Base-by-base conservation (phyloP, 1,140 invertebrate species). In the Dreissena polymorpha region DNA sequence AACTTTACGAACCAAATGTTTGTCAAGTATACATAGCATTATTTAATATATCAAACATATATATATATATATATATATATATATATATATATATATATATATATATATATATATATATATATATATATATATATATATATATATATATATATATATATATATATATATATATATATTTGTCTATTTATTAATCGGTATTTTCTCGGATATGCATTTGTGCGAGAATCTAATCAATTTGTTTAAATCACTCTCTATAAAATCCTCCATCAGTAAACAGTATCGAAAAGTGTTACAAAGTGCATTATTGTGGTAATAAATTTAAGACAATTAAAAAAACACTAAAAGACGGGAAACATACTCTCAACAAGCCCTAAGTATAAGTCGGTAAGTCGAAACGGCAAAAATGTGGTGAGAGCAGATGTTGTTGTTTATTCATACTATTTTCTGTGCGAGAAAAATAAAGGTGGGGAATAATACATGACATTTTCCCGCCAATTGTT, bases 401-500 rank as follows among this genome's bases (percentile, higher is more conserved):
- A 39, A 39, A 76, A 76, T 76, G 67, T 76, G 74, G 21, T 39
- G 50, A 76, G 63, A 76, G 63, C 74, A 76, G 74, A 76, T 76
- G 74, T n/a, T 76, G 65, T 67, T 76, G 50, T 67, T 76, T 76
- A 76, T 65, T 76, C 50, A 65, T 39, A 23, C 49, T 67, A 63
- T 27, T 60, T 65, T 67, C 27, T 69, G 60, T 23, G 50, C 51
- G 13, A 64, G 57, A 39, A 39, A 39, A 39, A 78, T 64, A 78
- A 78, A 78, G 65, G 64, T 78, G 76, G 76, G 76, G 76, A 69
- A 49, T 64, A 39, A 65, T 65, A 64, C 64, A 51, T 68, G 67
- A 65, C 53, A 69, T 69, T 78, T 78, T 78, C 76, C 76, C 76
- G 76, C 76, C 76, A 78, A 69, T 78, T 78, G 76, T 69, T 68